These are phyloP conservation scores for Graphium colonna DNA, from an alignment of 2,888 invertebrate genomes.

Conservation along the genomic window DNA sequence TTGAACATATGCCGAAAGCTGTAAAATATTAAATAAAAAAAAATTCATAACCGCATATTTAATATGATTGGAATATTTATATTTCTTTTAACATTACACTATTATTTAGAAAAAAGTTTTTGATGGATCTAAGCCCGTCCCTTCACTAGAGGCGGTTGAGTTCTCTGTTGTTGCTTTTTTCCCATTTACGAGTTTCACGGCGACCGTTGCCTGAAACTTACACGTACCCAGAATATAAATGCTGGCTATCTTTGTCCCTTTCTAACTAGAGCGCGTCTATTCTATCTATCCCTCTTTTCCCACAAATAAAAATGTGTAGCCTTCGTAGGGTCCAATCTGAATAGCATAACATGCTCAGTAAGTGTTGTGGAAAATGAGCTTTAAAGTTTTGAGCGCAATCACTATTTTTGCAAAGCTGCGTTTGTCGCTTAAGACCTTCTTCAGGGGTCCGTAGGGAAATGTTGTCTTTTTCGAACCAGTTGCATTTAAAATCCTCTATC, in stretches of 20 bases:
- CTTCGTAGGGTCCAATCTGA: conserved; percentile 18
- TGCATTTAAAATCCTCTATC: conserved; percentile 74
- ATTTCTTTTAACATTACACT: no score
- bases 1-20: no score
- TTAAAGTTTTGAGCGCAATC: conserved; percentile 31
- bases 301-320: conserved; percentile 23
- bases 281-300: conserved; percentile 7
- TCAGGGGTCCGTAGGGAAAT: conserved; percentile 47
- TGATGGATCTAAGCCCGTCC: conserved; percentile 41
- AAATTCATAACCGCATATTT: no score
- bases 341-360: conserved; percentile 1
- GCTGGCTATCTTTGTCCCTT: conserved; percentile 55
- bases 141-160: conserved; percentile 73
- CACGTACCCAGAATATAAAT: conserved; percentile 80
- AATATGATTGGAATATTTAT: no score
- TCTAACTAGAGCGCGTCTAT: conserved; percentile 9
- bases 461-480: conserved; percentile 78
- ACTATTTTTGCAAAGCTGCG: conserved; percentile 31
- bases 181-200: conserved; percentile 80
- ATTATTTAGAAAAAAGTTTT: no score
- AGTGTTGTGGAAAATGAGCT: conserved; percentile 42
- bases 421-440: conserved; percentile 41
- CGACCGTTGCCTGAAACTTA: conserved; percentile 80
- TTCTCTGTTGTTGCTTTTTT: conserved; percentile 79
- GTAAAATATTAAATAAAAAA: no score